Percentiles rank a stretch among this genome's conserved stretches.
Evolutionary conservation across 1,140 invertebrate genomes (phyloP).

Genomic region (Calephelis virginiensis): DNA sequence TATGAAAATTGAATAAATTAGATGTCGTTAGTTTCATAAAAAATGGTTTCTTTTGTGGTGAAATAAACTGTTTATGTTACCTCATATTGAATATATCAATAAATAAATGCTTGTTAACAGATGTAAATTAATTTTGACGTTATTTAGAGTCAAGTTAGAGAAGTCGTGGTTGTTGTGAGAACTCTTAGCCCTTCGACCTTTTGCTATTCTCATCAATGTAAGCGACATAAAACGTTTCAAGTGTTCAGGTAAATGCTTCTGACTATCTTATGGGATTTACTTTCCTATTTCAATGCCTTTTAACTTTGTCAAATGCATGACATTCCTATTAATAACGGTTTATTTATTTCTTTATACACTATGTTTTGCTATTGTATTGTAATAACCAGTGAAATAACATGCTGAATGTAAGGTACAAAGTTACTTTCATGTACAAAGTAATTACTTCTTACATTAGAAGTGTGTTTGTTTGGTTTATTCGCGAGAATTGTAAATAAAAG

Average conservation of each 20-base stretch:
- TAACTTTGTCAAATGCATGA: constrained; percentile 33
- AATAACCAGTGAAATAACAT: background rate
- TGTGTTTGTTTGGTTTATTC: too few species aligned
- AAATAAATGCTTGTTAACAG: too few species aligned
- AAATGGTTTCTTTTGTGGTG: too few species aligned
- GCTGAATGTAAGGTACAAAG: background rate
- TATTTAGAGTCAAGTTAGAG: constrained; percentile 30
- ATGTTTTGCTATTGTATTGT: constrained; percentile 5
- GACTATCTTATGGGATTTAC: constrained; percentile 50
- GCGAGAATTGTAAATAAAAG: too few species aligned
- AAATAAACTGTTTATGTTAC: too few species aligned
- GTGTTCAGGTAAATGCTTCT: constrained; percentile 48
- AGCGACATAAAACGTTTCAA: constrained; percentile 56
- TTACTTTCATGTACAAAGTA: background rate
- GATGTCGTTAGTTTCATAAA: too few species aligned
- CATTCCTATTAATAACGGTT: constrained; percentile 12
- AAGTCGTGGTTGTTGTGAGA: constrained; percentile 26
- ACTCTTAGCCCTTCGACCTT: constrained; percentile 35
- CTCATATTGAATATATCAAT: too few species aligned
- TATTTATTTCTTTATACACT: constrained; percentile 15
- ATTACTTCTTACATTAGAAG: too few species aligned
- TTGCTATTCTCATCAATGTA: constrained; percentile 58
- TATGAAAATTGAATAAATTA: too few species aligned
- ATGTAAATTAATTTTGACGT: background rate
- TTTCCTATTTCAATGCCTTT: constrained; percentile 41